These are phyloP conservation scores for Oryzias curvinotus DNA, from an alignment of 2,113 vertebrate genomes.

Conservation along the genomic window DNA sequence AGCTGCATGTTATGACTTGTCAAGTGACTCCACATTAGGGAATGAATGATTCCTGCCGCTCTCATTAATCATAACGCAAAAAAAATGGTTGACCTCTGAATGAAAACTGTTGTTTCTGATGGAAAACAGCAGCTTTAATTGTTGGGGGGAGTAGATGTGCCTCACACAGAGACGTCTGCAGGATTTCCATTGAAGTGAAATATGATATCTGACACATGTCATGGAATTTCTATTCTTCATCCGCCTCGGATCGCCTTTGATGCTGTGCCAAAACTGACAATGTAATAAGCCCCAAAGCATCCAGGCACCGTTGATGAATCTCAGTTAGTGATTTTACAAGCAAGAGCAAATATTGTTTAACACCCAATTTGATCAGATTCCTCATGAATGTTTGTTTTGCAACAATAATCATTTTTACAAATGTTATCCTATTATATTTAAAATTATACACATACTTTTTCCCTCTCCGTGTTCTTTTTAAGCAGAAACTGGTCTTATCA, in stretches of 20 bases:
- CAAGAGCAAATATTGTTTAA: conserved; percentile 21
- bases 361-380: neutral
- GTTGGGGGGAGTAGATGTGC: conserved; percentile 10
- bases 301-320: conserved; percentile 50
- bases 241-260: conserved; percentile 47
- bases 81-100: neutral
- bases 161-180: conserved; percentile 26
- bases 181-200: conserved; percentile 50
- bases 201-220: conserved; percentile 53
- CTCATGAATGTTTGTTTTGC: too few species aligned
- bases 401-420: too few species aligned
- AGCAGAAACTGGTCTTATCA: neutral
- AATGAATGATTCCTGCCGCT: conserved; percentile 10
- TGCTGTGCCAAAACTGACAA: conserved; percentile 52
- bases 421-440: too few species aligned
- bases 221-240: conserved; percentile 58
- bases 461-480: too few species aligned
- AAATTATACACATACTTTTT: too few species aligned
- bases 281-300: conserved; percentile 40
- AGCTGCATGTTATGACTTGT: conserved; percentile 30
- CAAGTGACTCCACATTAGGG: conserved; percentile 13
- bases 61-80: conserved; percentile 3
- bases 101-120: conserved; percentile 7
- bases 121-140: conserved; percentile 28
- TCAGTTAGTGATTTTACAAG: conserved; percentile 31